Evolutionary conservation across 1,140 invertebrate species (phyloP).

Genomic region (Ceratina japonica): DNA sequence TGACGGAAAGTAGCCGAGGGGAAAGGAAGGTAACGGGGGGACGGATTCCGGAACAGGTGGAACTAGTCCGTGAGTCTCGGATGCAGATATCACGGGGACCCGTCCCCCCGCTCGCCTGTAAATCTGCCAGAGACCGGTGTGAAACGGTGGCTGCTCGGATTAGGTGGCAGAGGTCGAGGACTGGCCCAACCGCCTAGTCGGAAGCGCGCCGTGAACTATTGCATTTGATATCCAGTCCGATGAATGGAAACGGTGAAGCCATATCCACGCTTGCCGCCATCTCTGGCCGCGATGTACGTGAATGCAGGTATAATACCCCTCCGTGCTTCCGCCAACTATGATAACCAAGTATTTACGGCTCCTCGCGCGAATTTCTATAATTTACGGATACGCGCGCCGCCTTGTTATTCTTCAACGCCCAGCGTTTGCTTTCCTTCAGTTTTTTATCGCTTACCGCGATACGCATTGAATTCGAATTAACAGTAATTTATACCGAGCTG

Average conservation of each 20-base stretch:
- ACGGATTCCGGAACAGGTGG: conserved; percentile 47
- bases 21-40: too few relatives aligned
- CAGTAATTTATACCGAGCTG: too few relatives aligned
- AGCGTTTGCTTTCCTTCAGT: neutral
- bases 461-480: neutral
- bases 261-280: conserved; percentile 62
- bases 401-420: conserved; percentile 21
- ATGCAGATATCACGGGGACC: conserved; percentile 57
- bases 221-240: conserved; percentile 69
- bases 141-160: conserved; percentile 62
- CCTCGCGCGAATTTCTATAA: conserved; percentile 71
- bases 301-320: conserved; percentile 71
- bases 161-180: conserved; percentile 65
- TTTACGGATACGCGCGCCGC: conserved; percentile 67
- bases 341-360: conserved; percentile 78
- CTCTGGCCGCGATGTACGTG: conserved; percentile 63
- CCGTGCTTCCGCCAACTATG: conserved; percentile 74
- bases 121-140: conserved; percentile 65
- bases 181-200: conserved; percentile 65
- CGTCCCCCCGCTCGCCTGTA: conserved; percentile 42
- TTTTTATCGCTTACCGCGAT: too few relatives aligned
- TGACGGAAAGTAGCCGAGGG: conserved; percentile 37
- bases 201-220: conserved; percentile 68
- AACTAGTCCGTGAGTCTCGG: conserved; percentile 53
- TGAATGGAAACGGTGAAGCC: conserved; percentile 69